Base-by-base conservation (phyloP, 2,113 vertebrate genomes). In the Lamprotornis superbus region DNA sequence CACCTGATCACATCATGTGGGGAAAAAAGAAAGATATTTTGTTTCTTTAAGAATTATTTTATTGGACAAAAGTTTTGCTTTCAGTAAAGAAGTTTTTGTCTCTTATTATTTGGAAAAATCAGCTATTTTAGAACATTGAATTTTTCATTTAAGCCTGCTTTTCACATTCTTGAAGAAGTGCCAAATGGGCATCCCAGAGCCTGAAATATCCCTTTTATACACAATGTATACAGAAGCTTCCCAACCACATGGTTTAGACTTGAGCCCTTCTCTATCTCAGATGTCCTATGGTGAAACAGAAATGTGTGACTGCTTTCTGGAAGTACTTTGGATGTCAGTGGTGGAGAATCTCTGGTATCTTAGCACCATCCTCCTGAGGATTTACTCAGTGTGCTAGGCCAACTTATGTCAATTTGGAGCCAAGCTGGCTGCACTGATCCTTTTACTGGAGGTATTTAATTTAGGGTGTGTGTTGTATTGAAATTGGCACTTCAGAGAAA, bases 151-250 rank as follows among this genome's bases (percentile, higher is more conserved):
- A 83, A 87, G 39, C 42, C 47, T 90, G 75, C 9, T 74, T 94
- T 90, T 74, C 69, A 30, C 84, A 90, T 95, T 96, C 75, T 85
- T 96, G 95, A 94, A 93, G 37, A 91, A 85, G 8, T 55, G 87
- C 91, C 93, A 95, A 47, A 55, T 70, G 75, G 84, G 49, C 75
- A 80, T 67, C 63, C 35, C 3, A 10, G 67, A 90, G 50, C 46
- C 70, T 76, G 50, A 93, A 95, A 77, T 28, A 71, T 11, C 65
- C n/a, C 53, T 44, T 91, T 79, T 71, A 63, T 70, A 57, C 31
- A 74, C n/a, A 47, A 31, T 30, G 15, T 27, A 74, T 53, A 50
- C 30, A 94, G 91, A 84, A 91, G 18, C 50, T 79, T 64, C 37
- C 37, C 23, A 87, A 3, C 40, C 55, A 44, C 65, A 68, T 40